These are phyloP conservation scores for Oryzias javanicus DNA, from an alignment of 2,113 vertebrate genomes.

Conservation along the genomic window DNA sequence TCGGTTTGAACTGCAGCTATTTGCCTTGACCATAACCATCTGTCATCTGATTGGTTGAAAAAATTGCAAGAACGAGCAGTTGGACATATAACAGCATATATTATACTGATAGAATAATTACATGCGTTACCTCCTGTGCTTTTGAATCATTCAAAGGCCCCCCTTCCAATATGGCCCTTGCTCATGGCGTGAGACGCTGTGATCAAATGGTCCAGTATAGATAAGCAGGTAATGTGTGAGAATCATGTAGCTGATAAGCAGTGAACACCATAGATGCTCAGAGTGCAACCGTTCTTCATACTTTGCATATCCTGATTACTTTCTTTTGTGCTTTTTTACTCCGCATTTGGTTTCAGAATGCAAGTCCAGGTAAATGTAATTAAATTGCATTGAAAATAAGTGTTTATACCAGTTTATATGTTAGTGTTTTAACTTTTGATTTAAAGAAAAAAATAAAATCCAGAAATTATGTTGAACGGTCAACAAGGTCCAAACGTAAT, in stretches of 20 bases:
- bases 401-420: too few relatives aligned
- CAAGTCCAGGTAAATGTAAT: too few relatives aligned
- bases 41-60: too few relatives aligned
- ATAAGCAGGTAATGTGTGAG: slow-evolving; percentile 34
- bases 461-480: not conserved
- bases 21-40: too few relatives aligned
- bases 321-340: not conserved
- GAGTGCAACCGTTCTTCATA: not conserved
- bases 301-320: not conserved
- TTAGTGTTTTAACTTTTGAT: too few relatives aligned
- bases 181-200: slow-evolving; percentile 11
- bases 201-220: slow-evolving; percentile 15
- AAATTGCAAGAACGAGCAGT: too few relatives aligned
- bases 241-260: slow-evolving; percentile 26
- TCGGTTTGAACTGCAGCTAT: too few relatives aligned
- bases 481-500: not conserved
- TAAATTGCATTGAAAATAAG: too few relatives aligned
- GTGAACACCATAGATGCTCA: not conserved
- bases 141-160: slow-evolving; percentile 21
- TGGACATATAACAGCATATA: too few relatives aligned
- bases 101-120: slow-evolving; percentile 10
- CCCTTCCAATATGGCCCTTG: slow-evolving; percentile 7
- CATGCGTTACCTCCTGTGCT: slow-evolving; percentile 8
- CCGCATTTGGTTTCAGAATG: not conserved
- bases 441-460: not conserved